Evolutionary conservation across 2,888 invertebrate species (phyloP), one percentile per base, ranked within the genome.

Genomic region (Drosophila ezoana): DNA sequence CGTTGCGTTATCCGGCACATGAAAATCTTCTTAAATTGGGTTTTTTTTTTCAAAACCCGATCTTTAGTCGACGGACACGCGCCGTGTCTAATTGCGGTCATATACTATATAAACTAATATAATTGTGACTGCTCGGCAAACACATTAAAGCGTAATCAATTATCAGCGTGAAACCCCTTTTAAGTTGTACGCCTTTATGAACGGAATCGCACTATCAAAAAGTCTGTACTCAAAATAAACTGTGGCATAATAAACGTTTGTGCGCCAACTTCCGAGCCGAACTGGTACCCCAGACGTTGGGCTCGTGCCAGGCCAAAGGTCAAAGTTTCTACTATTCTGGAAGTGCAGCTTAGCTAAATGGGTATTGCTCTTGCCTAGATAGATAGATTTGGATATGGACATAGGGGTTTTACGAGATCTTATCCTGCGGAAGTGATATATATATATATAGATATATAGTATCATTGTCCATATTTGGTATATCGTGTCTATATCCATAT

Each of bases 101-200:
- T 33, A 53, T 41, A 56, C 16, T 43, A 53, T 9, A 60, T 41
- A 33, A 35, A 45, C 45, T 20, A 9, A 53, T 53, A 32, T 20
- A 44, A 32, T 14, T 41, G 40, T 32, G 45, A 59, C 52, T 48
- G 70, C 56, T 28, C 9, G 33, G 59, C 45, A 64, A 75, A 64
- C 43, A 60, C 58, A 83, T 79, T 86, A 83, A 75, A 82, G 32
- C 48, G 44, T 56, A 65, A 74, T 79, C 81, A 79, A 82, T 67
- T 74, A 68, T 48, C 60, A 40, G 48, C 54, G 48, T 44, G 18
- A 53, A 60, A 65, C 43, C 57, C 54, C 76, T 78, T 78, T 79
- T 44, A 81, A 78, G 74, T 78, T 51, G 32, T 32, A 58, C 35
- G 51, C 35, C 65, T 65, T 74, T 76, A 76, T 70, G 44, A 60